These are phyloP conservation scores for Empidonax traillii DNA, from an alignment of 2,113 vertebrate genomes.

Conservation along the genomic window DNA sequence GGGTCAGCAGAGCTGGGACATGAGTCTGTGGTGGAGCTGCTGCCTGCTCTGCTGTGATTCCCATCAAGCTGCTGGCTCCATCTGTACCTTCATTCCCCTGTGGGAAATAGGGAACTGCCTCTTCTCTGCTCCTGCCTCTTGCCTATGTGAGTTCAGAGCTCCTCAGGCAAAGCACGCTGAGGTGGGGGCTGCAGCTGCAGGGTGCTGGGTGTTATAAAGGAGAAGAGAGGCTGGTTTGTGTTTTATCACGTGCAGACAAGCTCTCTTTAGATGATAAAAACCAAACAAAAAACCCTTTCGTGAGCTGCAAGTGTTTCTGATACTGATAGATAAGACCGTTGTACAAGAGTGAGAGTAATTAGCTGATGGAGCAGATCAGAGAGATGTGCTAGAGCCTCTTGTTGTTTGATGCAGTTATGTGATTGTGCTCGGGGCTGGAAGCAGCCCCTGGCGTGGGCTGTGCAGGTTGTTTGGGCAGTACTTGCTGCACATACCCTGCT, in stretches of 20 bases:
- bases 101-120: background rate
- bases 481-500: background rate
- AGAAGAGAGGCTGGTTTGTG: background rate
- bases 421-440: background rate
- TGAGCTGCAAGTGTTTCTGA: background rate
- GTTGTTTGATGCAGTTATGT: background rate
- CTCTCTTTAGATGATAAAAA: background rate
- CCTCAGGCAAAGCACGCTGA: background rate
- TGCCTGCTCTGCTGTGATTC: background rate
- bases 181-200: background rate
- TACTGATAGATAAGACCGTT: background rate
- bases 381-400: background rate
- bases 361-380: background rate
- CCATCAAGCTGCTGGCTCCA: background rate
- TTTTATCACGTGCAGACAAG: background rate
- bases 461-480: background rate
- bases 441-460: background rate
- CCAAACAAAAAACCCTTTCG: background rate
- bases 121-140: background rate
- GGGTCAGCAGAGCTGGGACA: background rate
- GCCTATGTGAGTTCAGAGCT: background rate
- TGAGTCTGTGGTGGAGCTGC: background rate
- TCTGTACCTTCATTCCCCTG: background rate
- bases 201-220: background rate
- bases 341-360: background rate